Evolutionary conservation across 64 coral and sea anemone genomes (phyloP).

Genomic region (Exaiptasia diaphana): DNA sequence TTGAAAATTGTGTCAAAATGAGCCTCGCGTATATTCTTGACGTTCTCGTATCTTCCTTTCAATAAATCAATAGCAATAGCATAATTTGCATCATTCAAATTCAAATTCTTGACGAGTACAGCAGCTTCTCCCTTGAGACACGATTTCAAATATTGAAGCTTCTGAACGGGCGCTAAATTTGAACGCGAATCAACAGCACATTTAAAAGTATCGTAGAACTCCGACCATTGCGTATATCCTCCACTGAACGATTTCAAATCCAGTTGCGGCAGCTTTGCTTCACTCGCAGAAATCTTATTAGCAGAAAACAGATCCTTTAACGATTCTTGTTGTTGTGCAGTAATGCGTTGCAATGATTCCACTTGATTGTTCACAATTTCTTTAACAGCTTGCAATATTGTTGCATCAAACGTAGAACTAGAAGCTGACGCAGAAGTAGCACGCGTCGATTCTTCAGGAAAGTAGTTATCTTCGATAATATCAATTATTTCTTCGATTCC

Average conservation of each 20-base stretch:
- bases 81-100: background rate
- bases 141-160: background rate
- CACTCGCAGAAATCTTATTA: background rate
- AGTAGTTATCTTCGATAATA: background rate
- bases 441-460: too few relatives aligned
- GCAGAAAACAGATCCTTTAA: background rate
- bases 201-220: slow-evolving; percentile 22
- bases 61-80: background rate
- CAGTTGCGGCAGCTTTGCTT: background rate
- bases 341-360: background rate
- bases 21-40: background rate
- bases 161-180: slow-evolving; percentile 17
- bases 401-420: too few relatives aligned
- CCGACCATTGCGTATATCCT: slow-evolving; percentile 17
- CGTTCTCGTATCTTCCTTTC: background rate
- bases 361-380: background rate
- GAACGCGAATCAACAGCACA: slow-evolving; percentile 24
- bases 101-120: background rate
- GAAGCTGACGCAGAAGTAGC: too few relatives aligned
- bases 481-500: background rate
- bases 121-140: background rate
- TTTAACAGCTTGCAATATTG: background rate
- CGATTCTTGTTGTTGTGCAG: background rate
- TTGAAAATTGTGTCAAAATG: background rate
- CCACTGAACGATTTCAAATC: background rate